Evolutionary conservation across 2,888 invertebrate genomes (phyloP), one percentile per base, ranked within the genome.

Genomic region (Polia nebulosa): DNA sequence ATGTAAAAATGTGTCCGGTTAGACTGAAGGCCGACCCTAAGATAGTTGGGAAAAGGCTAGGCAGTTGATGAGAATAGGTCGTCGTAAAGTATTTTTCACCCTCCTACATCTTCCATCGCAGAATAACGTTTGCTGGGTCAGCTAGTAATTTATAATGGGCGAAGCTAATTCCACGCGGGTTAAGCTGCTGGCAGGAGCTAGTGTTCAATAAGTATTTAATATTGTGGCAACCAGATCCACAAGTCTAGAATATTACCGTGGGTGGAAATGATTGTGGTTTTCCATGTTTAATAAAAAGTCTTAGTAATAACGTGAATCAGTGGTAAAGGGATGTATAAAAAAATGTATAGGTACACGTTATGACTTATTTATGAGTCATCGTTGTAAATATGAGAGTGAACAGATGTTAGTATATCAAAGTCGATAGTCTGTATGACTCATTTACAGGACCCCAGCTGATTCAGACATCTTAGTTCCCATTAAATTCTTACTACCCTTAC

Each of bases 281-380:
- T 59, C 25, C 36, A 44, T 29, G 17, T 53, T 45, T 25, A n/a
- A 55, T 29, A 32, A 44, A 20, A 53, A 34, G 29, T 39, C 36
- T 51, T 39, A 51, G 36, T 41, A 53, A 51, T 44, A 57, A 36
- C 20, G 25, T 70, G 52, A 70, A 20, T 76, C 57, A 72, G 20
- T 4, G 1, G 20, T n/a, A 22, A n/a, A 55, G 34, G 1, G 2
- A 29, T 25, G 9, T 13, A 55, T 51, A 36, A 69, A 57, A 39
- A 70, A 60, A 52, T 34, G 6, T 45, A 51, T 25, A 32, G 29
- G 17, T 20, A 6, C 9, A 32, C n/a, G n/a, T n/a, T n/a, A n/a
- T n/a, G n/a, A n/a, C n/a, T n/a, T n/a, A n/a, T n/a, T 3, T 32
- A 44, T 60, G 51, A 72, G 41, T 52, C 61, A 72, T 52, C 61